phyloP scores from a whole-genome alignment of 2,888 invertebrate species.

The Apodemia duryi region DNA sequence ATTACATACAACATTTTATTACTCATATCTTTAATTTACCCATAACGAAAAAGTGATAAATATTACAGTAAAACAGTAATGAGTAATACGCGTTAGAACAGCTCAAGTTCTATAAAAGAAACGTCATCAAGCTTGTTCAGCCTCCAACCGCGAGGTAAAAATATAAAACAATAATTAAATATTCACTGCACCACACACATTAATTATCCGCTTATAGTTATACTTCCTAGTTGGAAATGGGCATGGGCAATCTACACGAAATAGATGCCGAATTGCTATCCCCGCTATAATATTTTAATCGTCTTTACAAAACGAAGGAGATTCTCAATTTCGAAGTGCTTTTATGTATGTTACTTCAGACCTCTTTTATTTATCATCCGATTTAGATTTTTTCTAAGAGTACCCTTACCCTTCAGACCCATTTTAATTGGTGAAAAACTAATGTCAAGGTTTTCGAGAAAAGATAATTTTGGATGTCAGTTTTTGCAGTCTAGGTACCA shows the following conservation, averaged over 20 bases:
- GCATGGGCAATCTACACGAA: no score
- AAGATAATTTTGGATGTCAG: no score
- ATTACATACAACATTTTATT: no score
- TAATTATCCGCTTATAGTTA: background rate
- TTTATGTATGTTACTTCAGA: no score
- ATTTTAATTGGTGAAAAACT: no score
- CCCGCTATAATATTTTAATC: background rate
- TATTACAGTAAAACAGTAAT: background rate
- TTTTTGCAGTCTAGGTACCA: no score
- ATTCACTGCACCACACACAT: background rate
- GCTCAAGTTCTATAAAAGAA: background rate
- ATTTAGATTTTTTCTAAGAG: background rate
- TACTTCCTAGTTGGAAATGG: no score
- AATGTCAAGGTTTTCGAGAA: no score
- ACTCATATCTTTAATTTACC: no score
- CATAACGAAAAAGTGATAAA: background rate
- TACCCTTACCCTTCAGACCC: background rate
- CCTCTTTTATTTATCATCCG: no score
- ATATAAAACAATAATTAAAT: background rate
- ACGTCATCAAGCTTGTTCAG: background rate
- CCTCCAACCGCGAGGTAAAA: background rate
- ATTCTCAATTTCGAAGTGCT: background rate
- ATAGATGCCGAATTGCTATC: no score
- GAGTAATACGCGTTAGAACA: background rate
- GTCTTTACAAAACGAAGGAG: background rate